Evolutionary conservation across 2,113 vertebrate species (phyloP).

Genomic region (Carettochelys insculpta): DNA sequence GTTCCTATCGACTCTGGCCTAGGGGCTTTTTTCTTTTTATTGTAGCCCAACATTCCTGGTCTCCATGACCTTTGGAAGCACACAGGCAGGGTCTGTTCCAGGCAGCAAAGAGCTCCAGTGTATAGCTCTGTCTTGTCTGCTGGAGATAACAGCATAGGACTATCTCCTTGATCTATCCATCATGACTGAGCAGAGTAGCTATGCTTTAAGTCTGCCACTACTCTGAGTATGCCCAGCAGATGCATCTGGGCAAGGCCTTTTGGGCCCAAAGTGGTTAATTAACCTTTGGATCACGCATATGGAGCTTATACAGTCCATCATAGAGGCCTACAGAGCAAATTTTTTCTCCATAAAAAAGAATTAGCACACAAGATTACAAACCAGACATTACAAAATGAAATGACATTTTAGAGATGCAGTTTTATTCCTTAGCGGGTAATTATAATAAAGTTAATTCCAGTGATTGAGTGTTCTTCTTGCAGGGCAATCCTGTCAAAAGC

Average conservation of each 20-base stretch:
- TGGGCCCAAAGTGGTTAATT: neutral
- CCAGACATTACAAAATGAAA: constrained; percentile 31
- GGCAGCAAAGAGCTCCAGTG: neutral
- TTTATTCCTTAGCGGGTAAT: constrained; percentile 2
- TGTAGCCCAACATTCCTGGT: neutral
- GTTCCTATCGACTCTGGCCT: too few species aligned
- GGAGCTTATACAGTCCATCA: neutral
- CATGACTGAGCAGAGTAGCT: neutral
- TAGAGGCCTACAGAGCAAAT: constrained; percentile 21
- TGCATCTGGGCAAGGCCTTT: neutral
- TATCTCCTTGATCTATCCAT: neutral
- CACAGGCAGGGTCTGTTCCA: neutral
- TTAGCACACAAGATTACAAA: constrained; percentile 55
- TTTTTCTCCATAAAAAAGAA: constrained; percentile 43
- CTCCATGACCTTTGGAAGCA: neutral
- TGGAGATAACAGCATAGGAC: neutral
- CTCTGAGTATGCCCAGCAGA: neutral
- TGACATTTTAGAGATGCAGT: constrained; percentile 64
- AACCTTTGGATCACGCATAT: neutral
- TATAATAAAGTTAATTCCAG: constrained; percentile 59
- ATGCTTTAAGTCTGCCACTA: neutral
- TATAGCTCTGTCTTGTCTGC: too few species aligned
- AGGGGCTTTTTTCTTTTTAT: neutral
- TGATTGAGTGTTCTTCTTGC: constrained; percentile 57
- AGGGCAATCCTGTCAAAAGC: constrained; percentile 21